Evolutionary conservation across 2,888 invertebrate species (phyloP).

Genomic region (Himalopsyche tibetana): DNA sequence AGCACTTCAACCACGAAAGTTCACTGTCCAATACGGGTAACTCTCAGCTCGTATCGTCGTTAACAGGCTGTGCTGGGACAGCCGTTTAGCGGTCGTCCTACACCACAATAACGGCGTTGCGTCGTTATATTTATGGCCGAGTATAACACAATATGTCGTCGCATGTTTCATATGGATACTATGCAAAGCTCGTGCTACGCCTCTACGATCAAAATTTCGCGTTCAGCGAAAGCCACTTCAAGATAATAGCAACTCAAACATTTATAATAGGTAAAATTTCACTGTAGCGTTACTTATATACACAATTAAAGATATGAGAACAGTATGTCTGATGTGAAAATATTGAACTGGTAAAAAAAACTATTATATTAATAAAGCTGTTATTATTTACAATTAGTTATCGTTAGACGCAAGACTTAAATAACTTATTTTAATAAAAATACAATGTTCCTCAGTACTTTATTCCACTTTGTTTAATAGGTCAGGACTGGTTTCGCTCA

Average conservation of each 20-base stretch:
- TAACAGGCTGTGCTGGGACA: conserved; percentile 53
- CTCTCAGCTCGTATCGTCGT: conserved; percentile 53
- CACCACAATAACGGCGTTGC: conserved; percentile 58
- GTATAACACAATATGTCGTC: neutral
- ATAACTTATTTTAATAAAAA: too few species aligned
- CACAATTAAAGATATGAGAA: too few species aligned
- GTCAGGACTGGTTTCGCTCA: too few species aligned
- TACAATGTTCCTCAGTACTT: too few species aligned
- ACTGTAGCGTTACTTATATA: too few species aligned
- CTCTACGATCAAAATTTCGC: neutral
- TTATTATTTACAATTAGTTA: too few species aligned
- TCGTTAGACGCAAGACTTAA: too few species aligned
- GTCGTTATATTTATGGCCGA: conserved; percentile 44
- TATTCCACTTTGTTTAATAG: too few species aligned
- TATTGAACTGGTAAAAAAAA: too few species aligned
- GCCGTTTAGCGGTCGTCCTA: conserved; percentile 55
- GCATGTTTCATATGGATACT: neutral
- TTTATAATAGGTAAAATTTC: neutral
- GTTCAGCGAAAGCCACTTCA: neutral
- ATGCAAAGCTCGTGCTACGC: neutral
- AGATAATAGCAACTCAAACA: neutral
- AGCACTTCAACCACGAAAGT: conserved; percentile 9
- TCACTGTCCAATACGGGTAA: conserved; percentile 1
- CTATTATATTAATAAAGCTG: too few species aligned
- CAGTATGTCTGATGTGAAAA: neutral